Base-by-base conservation (phyloP, 2,797 vertebrate genomes). In the Odontamblyopus lacepedii region DNA sequence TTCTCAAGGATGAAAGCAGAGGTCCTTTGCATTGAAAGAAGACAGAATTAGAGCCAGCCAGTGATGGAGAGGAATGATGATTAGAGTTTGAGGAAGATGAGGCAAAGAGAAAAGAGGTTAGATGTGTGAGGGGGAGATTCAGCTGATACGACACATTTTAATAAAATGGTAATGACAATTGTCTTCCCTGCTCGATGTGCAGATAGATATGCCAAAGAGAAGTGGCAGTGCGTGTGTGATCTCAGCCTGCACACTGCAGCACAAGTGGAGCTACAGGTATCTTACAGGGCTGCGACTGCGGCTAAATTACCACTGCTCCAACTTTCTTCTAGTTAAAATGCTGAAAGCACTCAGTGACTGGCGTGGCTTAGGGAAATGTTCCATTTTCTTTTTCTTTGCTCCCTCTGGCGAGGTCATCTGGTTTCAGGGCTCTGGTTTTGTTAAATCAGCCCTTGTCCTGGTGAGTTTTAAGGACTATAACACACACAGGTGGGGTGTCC, bases 1-100 rank as follows among this genome's bases (percentile, higher is more conserved):
- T 94, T 94, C 89, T 92, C 92, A 87, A 86, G 91, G 93, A 93
- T 94, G 90, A 95, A 96, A 93, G 92, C 89, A 90, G 91, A 95
- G 93, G 93, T 95, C 92, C 94, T 95, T 94, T 94, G 86, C 84
- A 91, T 90, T 75, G 76, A 87, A 89, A 88, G 84, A 93, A 89
- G 88, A 86, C 83, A 80, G 87, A 92, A 90, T 91, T 90, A 89
- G 86, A 91, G 73, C 81, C 79, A 79, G 84, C 78, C 76, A 91
- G 86, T 79, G 88, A 91, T 87, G 88, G 87, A 89, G 85, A 80
- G 79, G 91, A 92, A 90, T 91, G 87, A 88, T 89, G 90, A 93
- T 92, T 86, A 92, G 87, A 87, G 84, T 90, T 88, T 79, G 79
- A 89, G 78, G 76, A 23, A 73, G 27, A 51, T 71, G 50, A 44